Evolutionary conservation across 2,888 invertebrate genomes (phyloP).

Genomic region (Orthonychiurus folsomi): DNA sequence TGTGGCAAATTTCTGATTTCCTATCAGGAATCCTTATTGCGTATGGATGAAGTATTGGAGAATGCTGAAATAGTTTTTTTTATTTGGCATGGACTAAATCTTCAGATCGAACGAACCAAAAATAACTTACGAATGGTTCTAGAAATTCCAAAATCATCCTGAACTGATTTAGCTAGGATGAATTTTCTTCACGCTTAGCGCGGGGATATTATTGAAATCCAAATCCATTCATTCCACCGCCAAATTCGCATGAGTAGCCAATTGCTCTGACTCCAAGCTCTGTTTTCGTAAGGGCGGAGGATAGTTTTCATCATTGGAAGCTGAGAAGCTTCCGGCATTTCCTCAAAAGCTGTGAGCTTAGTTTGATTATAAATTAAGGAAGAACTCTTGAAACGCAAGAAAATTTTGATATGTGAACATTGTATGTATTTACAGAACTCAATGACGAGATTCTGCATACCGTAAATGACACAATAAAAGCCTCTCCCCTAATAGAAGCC

Average conservation of each 20-base stretch:
- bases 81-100: no score
- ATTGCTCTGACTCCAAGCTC: slow-evolving; percentile 75
- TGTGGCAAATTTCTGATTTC: slow-evolving; percentile 57
- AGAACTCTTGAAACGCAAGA: no score
- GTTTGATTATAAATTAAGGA: slow-evolving; percentile 63
- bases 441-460: no score
- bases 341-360: slow-evolving; percentile 63
- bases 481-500: no score
- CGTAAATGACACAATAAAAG: no score
- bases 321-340: slow-evolving; percentile 58
- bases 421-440: no score
- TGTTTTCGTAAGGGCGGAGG: slow-evolving; percentile 67
- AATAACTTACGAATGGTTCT: slow-evolving; percentile 32
- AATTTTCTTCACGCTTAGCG: slow-evolving; percentile 48
- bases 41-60: slow-evolving; percentile 56
- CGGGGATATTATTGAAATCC: slow-evolving; percentile 59
- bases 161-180: slow-evolving; percentile 46
- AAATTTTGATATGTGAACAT: no score
- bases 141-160: slow-evolving; percentile 46
- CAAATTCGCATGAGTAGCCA: slow-evolving; percentile 75
- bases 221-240: slow-evolving; percentile 74
- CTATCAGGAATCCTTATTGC: slow-evolving; percentile 54
- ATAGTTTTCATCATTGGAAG: slow-evolving; percentile 58
- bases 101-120: no score
- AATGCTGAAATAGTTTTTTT: no score